Evolutionary conservation across 2,888 invertebrate genomes (phyloP).

Genomic region (Cryptosula pallasiana): DNA sequence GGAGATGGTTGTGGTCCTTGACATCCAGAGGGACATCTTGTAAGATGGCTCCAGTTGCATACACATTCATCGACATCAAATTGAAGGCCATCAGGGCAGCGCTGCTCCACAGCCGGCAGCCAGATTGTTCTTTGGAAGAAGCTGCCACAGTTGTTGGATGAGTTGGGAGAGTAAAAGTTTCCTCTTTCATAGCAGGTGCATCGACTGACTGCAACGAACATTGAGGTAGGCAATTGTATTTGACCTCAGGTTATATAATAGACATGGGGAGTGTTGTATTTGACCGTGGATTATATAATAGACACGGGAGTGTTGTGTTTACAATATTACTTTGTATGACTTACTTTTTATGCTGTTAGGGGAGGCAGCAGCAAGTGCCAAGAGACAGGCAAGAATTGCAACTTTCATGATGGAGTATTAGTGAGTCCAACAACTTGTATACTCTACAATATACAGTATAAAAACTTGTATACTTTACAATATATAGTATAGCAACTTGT

Average conservation of each 20-base stretch:
- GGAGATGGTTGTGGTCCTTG: not conserved
- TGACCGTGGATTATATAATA: too few relatives aligned
- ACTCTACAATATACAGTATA: too few relatives aligned
- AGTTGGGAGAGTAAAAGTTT: not conserved
- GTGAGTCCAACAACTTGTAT: too few relatives aligned
- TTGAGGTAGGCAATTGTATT: too few relatives aligned
- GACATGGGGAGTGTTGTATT: too few relatives aligned
- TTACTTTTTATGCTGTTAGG: not conserved
- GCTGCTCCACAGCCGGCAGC: not conserved
- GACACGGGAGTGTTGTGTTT: too few relatives aligned
- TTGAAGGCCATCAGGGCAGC: not conserved
- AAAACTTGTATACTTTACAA: too few relatives aligned
- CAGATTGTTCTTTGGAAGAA: not conserved
- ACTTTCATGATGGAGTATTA: too few relatives aligned
- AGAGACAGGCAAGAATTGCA: not conserved
- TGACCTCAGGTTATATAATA: too few relatives aligned
- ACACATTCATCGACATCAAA: not conserved
- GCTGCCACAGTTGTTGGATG: not conserved
- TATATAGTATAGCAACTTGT: too few relatives aligned
- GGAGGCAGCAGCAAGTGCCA: not conserved
- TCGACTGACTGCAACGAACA: not conserved
- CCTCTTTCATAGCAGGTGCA: not conserved
- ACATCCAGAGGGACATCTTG: not conserved
- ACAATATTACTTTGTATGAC: too few relatives aligned
- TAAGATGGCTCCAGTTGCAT: not conserved